These are phyloP conservation scores for Microcebus jonahi DNA, from an alignment of 2,113 vertebrate species.

Conservation along the genomic window DNA sequence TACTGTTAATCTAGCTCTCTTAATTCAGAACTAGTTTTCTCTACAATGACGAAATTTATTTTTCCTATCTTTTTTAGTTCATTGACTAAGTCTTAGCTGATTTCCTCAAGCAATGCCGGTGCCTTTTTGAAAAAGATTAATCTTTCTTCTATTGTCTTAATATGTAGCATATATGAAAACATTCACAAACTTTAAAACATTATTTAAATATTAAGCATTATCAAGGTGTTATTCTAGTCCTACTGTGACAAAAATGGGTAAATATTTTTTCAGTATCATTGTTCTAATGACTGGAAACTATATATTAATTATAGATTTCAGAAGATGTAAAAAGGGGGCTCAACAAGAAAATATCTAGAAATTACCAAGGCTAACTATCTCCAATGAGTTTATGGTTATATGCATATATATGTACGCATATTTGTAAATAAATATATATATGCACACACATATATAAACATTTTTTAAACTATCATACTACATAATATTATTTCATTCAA, in stretches of 20 bases:
- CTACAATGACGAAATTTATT: background rate
- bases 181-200: background rate
- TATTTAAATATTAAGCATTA: background rate
- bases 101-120: background rate
- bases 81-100: background rate
- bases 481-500: background rate
- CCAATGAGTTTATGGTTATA: background rate
- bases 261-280: background rate
- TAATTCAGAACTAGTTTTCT: background rate
- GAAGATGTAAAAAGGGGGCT: background rate
- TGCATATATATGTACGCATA: background rate
- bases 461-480: background rate
- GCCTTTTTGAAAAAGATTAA: background rate
- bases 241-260: background rate
- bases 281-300: background rate
- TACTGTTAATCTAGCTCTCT: background rate
- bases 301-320: background rate
- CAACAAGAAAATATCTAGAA: background rate
- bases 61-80: background rate
- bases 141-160: background rate
- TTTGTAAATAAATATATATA: background rate
- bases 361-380: background rate
- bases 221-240: background rate
- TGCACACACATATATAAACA: background rate
- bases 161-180: background rate